phyloP scores from a whole-genome alignment of 2,797 vertebrate genomes.

The Moxostoma hubbsi region DNA sequence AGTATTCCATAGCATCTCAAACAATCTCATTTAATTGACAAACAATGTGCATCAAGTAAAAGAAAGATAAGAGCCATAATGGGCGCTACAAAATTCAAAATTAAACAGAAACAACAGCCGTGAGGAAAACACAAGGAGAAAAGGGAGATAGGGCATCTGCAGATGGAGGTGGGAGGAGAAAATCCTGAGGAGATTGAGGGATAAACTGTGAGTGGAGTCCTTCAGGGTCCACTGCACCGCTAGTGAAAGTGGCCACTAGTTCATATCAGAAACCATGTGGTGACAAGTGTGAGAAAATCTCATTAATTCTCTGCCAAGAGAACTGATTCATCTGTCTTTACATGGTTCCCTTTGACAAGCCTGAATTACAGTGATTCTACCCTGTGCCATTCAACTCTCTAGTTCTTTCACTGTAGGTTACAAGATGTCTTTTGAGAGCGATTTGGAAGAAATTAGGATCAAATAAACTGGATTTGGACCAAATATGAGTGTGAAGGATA shows the following conservation, averaged over 20 bases:
- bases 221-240: conserved; percentile 48
- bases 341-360: conserved; percentile 38
- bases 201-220: conserved; percentile 51
- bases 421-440: neutral
- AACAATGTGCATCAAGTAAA: too few relatives aligned
- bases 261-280: conserved; percentile 49
- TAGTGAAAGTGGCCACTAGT: conserved; percentile 45
- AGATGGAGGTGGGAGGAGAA: conserved; percentile 38
- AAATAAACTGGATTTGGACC: conserved; percentile 10
- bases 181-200: conserved; percentile 23
- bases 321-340: conserved; percentile 45
- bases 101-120: neutral
- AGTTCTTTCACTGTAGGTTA: neutral
- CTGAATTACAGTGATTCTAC: conserved; percentile 23
- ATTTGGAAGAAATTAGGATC: neutral
- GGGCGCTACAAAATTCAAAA: neutral
- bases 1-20: too few relatives aligned
- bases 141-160: neutral
- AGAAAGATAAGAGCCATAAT: neutral
- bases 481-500: conserved; percentile 25
- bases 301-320: conserved; percentile 51
- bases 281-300: conserved; percentile 54
- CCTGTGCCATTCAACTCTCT: neutral
- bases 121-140: neutral
- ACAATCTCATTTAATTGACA: too few relatives aligned